A percentile compares a stretch with the other conserved stretches of the same genome.
Evolutionary conservation across 2,888 invertebrate genomes (phyloP).

Genomic region (Periphyllus acericola): DNA sequence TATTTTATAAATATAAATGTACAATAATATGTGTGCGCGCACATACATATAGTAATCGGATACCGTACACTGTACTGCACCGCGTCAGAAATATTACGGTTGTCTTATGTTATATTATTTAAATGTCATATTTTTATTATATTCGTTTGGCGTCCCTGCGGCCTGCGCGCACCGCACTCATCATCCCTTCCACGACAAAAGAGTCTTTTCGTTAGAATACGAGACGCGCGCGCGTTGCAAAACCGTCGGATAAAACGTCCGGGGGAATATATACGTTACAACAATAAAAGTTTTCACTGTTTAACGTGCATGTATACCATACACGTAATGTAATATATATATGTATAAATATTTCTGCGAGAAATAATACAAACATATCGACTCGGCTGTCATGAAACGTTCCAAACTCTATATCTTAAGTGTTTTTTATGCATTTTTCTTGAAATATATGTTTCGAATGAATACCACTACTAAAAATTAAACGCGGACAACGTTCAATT

Average conservation of each 20-base stretch:
- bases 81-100: slow-evolving; percentile 27
- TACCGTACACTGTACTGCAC: neutral
- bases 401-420: slow-evolving; percentile 1
- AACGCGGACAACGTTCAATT: neutral
- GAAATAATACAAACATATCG: slow-evolving; percentile 5
- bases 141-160: neutral
- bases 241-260: slow-evolving; percentile 1
- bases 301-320: neutral
- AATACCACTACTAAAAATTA: neutral
- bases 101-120: slow-evolving; percentile 31
- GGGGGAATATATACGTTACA: neutral
- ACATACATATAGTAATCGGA: neutral
- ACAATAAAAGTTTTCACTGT: slow-evolving; percentile 41
- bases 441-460: neutral
- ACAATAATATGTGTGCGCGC: neutral
- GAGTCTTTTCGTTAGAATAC: neutral
- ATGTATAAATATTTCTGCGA: neutral
- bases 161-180: too few relatives aligned
- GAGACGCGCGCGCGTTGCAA: neutral
- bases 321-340: neutral
- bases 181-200: neutral
- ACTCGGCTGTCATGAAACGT: neutral
- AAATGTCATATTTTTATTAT: slow-evolving; percentile 28
- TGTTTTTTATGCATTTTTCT: slow-evolving; percentile 16
- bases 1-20: neutral